Evolutionary conservation across 2,888 invertebrate species (phyloP).

Genomic region (Beris chalybata): DNA sequence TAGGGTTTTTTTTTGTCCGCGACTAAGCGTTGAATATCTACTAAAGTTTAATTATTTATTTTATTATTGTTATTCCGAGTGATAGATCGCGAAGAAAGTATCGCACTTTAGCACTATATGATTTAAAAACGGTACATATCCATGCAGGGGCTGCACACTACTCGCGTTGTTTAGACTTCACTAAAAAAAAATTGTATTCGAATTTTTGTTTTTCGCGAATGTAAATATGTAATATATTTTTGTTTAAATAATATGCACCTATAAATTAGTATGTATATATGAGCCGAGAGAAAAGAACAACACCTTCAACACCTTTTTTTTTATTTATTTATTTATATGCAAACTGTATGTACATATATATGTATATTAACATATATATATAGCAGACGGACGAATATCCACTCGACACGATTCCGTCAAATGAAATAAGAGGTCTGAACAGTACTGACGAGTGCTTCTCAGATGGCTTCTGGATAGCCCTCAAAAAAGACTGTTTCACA

Average conservation of each 20-base stretch:
- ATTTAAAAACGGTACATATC: too few relatives aligned
- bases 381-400: conserved; percentile 48
- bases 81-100: too few relatives aligned
- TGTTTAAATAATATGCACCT: neutral
- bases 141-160: too few relatives aligned
- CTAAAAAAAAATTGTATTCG: too few relatives aligned
- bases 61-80: too few relatives aligned
- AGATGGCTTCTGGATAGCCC: conserved; percentile 59
- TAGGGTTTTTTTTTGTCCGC: conserved; percentile 19
- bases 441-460: conserved; percentile 59
- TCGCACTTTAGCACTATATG: too few relatives aligned
- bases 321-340: neutral
- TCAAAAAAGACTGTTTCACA: conserved; percentile 43
- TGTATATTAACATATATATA: conserved; percentile 20
- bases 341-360: conserved; percentile 9
- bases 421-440: conserved; percentile 59
- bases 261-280: neutral
- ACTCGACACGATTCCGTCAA: conserved; percentile 60
- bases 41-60: too few relatives aligned
- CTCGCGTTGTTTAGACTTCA: too few relatives aligned
- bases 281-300: conserved; percentile 22
- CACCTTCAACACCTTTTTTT: conserved; percentile 21
- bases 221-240: too few relatives aligned
- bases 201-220: too few relatives aligned
- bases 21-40: conserved; percentile 10